Evolutionary conservation across 30 jellyfish, hydroid and myxozoan genomes (phyloP).

Genomic region (Chrysaora quinquecirrha): DNA sequence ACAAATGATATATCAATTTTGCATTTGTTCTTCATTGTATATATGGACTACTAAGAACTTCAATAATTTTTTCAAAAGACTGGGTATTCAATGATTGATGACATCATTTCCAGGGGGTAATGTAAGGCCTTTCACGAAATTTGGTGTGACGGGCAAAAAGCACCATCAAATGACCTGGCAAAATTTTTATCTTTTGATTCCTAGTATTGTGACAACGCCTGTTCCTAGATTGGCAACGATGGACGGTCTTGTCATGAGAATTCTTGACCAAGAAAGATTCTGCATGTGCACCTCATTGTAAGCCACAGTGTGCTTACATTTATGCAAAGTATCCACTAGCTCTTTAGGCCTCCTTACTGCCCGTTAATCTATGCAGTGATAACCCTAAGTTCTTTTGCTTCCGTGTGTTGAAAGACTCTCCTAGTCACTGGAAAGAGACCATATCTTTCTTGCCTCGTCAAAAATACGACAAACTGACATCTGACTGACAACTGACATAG

Average conservation of each 20-base stretch:
- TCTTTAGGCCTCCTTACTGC: background rate
- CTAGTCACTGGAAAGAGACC: slow-evolving; percentile 30
- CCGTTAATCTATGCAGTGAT: background rate
- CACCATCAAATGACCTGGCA: no score
- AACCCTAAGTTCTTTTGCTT: background rate
- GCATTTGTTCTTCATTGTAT: background rate
- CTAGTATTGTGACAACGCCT: no score
- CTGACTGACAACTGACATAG: background rate
- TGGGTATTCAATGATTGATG: background rate
- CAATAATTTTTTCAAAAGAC: background rate
- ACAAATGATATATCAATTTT: background rate
- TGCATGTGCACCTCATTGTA: no score
- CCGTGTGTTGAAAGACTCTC: background rate
- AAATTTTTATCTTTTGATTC: no score
- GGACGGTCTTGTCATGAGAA: no score
- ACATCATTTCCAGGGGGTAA: background rate
- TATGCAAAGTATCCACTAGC: no score
- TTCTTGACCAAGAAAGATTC: no score
- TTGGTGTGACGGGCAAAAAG: background rate
- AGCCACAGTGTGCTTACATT: no score
- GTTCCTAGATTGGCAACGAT: no score
- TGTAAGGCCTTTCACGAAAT: background rate
- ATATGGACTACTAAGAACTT: background rate
- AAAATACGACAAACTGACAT: no score
- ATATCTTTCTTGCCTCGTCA: slow-evolving; percentile 15